Evolutionary conservation across 1,140 invertebrate genomes (phyloP).

Genomic region (Diachasmimorpha longicaudata): DNA sequence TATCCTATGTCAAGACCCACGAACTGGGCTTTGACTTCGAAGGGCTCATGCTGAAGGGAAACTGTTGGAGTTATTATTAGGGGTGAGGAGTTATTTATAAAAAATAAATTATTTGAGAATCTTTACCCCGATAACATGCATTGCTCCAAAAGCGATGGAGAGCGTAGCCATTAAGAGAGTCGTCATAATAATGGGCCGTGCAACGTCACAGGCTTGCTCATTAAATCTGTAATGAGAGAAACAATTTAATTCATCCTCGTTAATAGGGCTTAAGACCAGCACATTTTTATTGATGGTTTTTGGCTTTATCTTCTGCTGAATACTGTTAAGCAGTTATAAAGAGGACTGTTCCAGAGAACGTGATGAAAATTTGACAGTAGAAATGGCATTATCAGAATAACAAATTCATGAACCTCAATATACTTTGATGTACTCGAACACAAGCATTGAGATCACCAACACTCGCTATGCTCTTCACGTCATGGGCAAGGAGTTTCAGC

Average conservation of each 20-base stretch:
- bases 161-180: neutral
- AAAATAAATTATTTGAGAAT: no score
- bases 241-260: no score
- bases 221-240: neutral
- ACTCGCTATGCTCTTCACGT: conserved; percentile 28
- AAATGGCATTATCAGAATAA: no score
- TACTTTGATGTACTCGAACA: conserved; percentile 36
- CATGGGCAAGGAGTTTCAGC: conserved; percentile 34
- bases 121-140: conserved; percentile 37
- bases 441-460: conserved; percentile 34
- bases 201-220: conserved; percentile 5
- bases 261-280: no score
- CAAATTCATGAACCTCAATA: conserved; percentile 35
- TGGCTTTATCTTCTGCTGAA: no score
- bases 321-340: no score
- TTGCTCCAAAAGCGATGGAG: conserved; percentile 36
- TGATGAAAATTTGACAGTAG: no score
- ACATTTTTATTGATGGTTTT: no score
- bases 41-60: conserved; percentile 1
- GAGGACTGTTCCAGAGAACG: no score
- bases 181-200: conserved; percentile 27
- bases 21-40: conserved; percentile 22
- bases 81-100: no score
- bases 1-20: conserved; percentile 5
- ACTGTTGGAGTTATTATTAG: neutral